Evolutionary conservation across 2,888 invertebrate species (phyloP), one percentile per base, ranked within the genome.

Genomic region (Ectobius pallidus): DNA sequence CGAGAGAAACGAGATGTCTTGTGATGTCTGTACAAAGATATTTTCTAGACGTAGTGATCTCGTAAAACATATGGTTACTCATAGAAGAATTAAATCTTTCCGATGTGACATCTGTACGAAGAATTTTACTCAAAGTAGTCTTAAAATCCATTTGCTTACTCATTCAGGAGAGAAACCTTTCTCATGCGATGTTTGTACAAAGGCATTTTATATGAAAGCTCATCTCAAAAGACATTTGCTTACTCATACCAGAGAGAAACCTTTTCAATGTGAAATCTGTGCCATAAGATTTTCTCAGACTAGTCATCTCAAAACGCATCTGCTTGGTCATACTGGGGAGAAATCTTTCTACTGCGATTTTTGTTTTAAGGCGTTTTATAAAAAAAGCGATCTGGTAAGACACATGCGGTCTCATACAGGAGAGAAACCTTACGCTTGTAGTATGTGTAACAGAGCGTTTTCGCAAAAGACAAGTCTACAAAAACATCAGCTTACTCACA

Each of bases 391-490:
- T n/a, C 81, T 89, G 77, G 79, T 82, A 71, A 85, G 86, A 63
- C 89, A 90, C 79, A 80, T 84, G 0, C 85, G 87, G 1, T 85
- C 86, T 65, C 85, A 90, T 79, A 85, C 86, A 0, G 88, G 87
- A 4, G 75, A 75, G 30, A 49, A 71, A 22, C 73, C 75, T 1
- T 75, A 63, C 34, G 52, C 67, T 2, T 75, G 75, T 55, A 30
- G 22, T 4, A 20, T 58, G 11, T 75, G 75, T 42, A 71, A 69
- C 2, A 71, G 73, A 63, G 32, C 71, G 49, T 75, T 73, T 42
- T 71, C 62, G 25, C 90, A 90, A 79, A 88, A 88, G 78, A 89
- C 89, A 0, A 87, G 89, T 1, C 80, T 90, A 52, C 88, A 89
- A 80, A 88, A 88, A 22, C 90, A 90, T 78, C 9, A 86, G 65